Evolutionary conservation across 1,140 invertebrate species (phyloP), one percentile per base, ranked within the genome.

Genomic region (Coenobita brevimanus): DNA sequence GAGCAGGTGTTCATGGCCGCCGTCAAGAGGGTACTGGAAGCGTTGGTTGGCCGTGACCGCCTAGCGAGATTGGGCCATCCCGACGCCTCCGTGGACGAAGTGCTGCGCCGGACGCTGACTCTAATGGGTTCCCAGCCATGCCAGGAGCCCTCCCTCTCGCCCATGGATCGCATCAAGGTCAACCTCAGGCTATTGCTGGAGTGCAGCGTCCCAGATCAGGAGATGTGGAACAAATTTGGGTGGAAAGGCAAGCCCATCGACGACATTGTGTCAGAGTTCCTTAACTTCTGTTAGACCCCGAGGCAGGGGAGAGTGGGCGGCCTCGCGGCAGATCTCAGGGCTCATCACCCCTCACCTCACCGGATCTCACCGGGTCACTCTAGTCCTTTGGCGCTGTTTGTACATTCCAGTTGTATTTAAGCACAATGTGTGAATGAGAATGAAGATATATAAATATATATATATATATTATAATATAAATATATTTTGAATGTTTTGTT

Each of bases 161-260:
- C 89, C 21, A 89, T 89, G 76, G 90, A 91, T 82, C 78, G 89
- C 36, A 82, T 91, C 38, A 91, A 91, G 69, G 89, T 90, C 15
- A 91, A 91, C 89, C 81, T 91, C 69, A 82, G 89, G 80, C 84
- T 89, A 21, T 69, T 91, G 27, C 82, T 91, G 21, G 88, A 89
- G 76, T 90, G 89, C 62, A 89, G 87, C 41, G 86, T 91, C 1
- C 90, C 90, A n/a, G 89, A 91, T 27, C 86, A 90, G 75, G 79
- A 87, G 10, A 88, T 90, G 86, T 91, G 90, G 90, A 73, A 27
- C 38, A 89, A 89, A 46, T 90, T 90, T 60, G 90, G 90, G 21
- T 91, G 90, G 90, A 43, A 73, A 60, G 89, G 88, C 21, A 90
- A 90, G 54, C 85, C 84, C n/a, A 91, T 91, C 46, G 90, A 91